These are phyloP conservation scores for Erebia ligea DNA, from an alignment of 2,888 invertebrate species.

Conservation along the genomic window DNA sequence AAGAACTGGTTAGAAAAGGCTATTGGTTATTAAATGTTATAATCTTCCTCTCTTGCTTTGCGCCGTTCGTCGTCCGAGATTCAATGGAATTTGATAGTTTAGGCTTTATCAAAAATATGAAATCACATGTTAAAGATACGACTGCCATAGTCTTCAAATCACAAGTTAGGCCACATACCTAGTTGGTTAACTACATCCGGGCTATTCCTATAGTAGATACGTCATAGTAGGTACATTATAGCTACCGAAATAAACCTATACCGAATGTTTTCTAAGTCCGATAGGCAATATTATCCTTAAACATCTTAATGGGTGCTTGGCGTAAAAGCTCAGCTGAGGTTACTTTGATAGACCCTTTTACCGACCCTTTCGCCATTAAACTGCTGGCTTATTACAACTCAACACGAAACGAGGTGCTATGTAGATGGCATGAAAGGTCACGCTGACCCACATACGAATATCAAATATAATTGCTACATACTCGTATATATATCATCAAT, in stretches of 20 bases:
- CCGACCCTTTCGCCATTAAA: conserved; percentile 33
- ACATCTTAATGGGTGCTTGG: conserved; percentile 32
- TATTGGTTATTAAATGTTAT: no score
- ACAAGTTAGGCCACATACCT: no score
- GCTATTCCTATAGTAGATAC: no score
- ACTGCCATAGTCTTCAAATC: no score
- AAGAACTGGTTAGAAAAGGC: no score
- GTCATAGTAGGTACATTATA: no score
- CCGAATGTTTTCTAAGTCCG: conserved; percentile 11
- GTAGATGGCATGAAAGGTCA: conserved; percentile 32
- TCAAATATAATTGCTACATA: conserved; percentile 29
- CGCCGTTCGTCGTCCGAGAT: no score
- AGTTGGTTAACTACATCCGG: no score
- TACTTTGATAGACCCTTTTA: conserved; percentile 33
- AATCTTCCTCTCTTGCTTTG: no score
- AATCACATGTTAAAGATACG: no score
- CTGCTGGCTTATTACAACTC: conserved; percentile 36
- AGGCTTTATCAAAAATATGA: no score
- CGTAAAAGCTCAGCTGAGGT: conserved; percentile 35
- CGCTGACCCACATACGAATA: conserved; percentile 38
- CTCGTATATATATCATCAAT: conserved; percentile 6
- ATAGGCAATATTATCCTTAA: conserved; percentile 28
- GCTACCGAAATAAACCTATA: neutral
- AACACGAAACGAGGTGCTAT: conserved; percentile 32
- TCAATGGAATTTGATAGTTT: no score